These are phyloP conservation scores for Cantharis rufa DNA, from an alignment of 2,888 invertebrate species.

Conservation along the genomic window DNA sequence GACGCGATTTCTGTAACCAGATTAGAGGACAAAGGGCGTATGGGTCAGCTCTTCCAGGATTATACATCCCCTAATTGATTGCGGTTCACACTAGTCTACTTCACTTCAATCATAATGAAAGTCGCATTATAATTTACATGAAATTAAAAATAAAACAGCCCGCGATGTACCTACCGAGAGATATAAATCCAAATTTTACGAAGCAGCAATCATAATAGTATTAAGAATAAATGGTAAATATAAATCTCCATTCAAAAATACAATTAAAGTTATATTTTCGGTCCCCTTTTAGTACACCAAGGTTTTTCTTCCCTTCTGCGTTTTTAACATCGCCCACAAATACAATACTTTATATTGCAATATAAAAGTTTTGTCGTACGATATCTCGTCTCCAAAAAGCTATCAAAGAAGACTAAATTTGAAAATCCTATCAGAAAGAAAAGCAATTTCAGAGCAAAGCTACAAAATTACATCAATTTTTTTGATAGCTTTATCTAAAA, in stretches of 20 bases:
- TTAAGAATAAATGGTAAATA: conserved; percentile 50
- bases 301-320: conserved; percentile 22
- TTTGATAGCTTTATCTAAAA: conserved; percentile 34
- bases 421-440: conserved; percentile 38
- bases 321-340: conserved; percentile 21
- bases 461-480: conserved; percentile 35
- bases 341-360: conserved; percentile 20
- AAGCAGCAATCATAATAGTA: conserved; percentile 53
- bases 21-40: conserved; percentile 50
- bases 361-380: conserved; percentile 31
- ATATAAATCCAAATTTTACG: conserved; percentile 49
- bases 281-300: conserved; percentile 14
- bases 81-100: conserved; percentile 40
- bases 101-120: conserved; percentile 42
- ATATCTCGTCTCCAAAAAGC: conserved; percentile 31
- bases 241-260: conserved; percentile 49
- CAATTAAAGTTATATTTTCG: conserved; percentile 48
- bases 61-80: conserved; percentile 41
- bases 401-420: conserved; percentile 36
- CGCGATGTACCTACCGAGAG: conserved; percentile 6
- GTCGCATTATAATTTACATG: conserved; percentile 28
- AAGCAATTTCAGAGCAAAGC: conserved; percentile 36
- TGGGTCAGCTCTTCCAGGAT: conserved; percentile 33
- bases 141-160: not conserved
- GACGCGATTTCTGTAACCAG: conserved; percentile 50